Evolutionary conservation across 2,797 vertebrate species (phyloP), one percentile per base, ranked within the genome.

Genomic region (Allenopithecus nigroviridis): DNA sequence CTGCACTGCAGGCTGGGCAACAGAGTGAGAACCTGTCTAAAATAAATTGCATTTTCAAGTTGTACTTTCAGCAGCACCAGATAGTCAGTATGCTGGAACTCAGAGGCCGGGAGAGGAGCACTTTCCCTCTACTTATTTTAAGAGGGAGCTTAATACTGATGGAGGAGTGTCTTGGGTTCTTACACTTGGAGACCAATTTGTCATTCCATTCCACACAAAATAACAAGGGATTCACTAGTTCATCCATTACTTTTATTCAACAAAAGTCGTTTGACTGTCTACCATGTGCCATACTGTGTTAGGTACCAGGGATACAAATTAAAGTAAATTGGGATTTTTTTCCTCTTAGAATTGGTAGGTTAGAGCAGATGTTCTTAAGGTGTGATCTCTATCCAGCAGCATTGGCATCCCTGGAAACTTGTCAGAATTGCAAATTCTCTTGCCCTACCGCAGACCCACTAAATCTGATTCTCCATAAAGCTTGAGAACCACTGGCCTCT

Each of bases 181-280:
- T 94, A 57, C 55, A 8, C 13, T 76, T 48, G 96, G 70, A 89
- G 84, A 85, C 57, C 39, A 90, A 89, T 83, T 50, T 96, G 39
- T 76, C 41, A 81, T 95, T 96, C 55, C 5, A 74, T 83, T 79
- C 78, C 46, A 43, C 12, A 48, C 41, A 39, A 95, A 95, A 74
- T 83, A 30, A 21, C 64, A 87, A 59, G 55, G 43, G 33, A 78
- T 70, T 75, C 21, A 50, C 36, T 55, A 55, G 55, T 84, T 89
- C 33, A 55, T 16, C 39, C 5, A 28, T 72, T 75, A 68, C 19
- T 89, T 95, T 55, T 70, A 81, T 84, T 68, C 53, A 88, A 22
- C 36, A 94, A 74, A 28, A 68, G 86, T 9, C 74, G 11, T 96
- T 90, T 94, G 85, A 84, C 64, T 80, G 7, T 91, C 86, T 91